These are phyloP conservation scores for Caenorhabditis sp. DNA, from an alignment of 2,888 invertebrate genomes.

Conservation along the genomic window DNA sequence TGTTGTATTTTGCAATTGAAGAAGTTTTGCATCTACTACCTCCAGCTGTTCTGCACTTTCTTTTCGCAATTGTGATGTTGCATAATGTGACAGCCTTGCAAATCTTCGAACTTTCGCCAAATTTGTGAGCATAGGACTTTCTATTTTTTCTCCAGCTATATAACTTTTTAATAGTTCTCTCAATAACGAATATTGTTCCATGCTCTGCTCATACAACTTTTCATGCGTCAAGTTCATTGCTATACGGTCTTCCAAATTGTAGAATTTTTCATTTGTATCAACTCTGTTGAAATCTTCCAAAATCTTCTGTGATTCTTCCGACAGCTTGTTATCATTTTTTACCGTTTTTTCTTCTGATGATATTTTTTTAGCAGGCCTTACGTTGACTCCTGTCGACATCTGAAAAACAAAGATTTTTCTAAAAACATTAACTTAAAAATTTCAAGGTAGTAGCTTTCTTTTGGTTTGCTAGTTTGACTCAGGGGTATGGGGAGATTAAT, in stretches of 20 bases:
- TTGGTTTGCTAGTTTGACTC: too few species aligned
- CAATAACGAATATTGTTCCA: conserved; percentile 16
- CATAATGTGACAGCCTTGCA: conserved; percentile 38
- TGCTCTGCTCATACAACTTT: conserved; percentile 26
- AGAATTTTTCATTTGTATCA: conserved; percentile 38
- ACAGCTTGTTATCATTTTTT: conserved; percentile 3
- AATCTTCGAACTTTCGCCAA: conserved; percentile 32
- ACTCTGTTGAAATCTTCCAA: conserved; percentile 21
- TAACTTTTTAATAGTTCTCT: conserved; percentile 20
- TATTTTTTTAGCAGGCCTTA: conserved; percentile 7
- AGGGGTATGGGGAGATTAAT: too few species aligned
- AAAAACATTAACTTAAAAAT: too few species aligned
- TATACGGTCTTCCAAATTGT: conserved; percentile 45
- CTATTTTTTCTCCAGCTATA: conserved; percentile 20
- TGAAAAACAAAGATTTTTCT: background rate
- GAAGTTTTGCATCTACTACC: conserved; percentile 50
- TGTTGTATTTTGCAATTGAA: conserved; percentile 57
- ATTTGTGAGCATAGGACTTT: conserved; percentile 12
- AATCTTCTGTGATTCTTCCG: conserved; percentile 16
- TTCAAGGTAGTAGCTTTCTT: too few species aligned
- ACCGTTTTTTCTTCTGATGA: conserved; percentile 10
- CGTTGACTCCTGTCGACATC: background rate
- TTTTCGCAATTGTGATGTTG: conserved; percentile 36
- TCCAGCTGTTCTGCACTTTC: conserved; percentile 35
- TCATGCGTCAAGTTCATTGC: conserved; percentile 30